Evolutionary conservation across 2,797 vertebrate genomes (phyloP), one percentile per base, ranked within the genome.

Genomic region (Gobionotothen gibberifrons): DNA sequence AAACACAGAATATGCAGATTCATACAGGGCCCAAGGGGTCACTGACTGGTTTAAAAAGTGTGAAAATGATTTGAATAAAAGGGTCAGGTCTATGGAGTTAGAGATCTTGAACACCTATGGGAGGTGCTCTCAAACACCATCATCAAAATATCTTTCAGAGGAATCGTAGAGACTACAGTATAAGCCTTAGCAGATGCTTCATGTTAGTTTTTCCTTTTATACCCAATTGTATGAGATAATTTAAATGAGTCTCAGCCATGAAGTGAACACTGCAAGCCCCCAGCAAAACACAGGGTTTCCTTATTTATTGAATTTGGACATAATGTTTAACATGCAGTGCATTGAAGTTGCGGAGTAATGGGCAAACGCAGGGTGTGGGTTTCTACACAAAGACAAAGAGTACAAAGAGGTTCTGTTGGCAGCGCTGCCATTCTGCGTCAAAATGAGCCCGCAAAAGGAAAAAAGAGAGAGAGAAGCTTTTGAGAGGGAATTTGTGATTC

Each of bases 401-500:
- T 72, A 87, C 68, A 89, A 90, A 87, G 83, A 72, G 62, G 74
- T 78, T 86, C 71, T 69, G 78, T 59, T 83, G 78, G 84, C 85
- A 87, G 82, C 7, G 47, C 62, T 61, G 78, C 80, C 73, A 86
- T 52, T 63, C n/a, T 9, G 54, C 56, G 36, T 88, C 79, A 89
- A 85, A 86, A 83, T 32, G 49, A 82, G 58, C 74, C 74, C 9
- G 58, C 78, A 61, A 79, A 79, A 65, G 75, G 70, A 65, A 66
- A 65, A 66, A 74, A 82, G 74, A 77, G 36, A 72, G 75, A 81
- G 83, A 75, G 64, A 81, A 65, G 86, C 87, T 85, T 87, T 82
- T 71, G 71, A 85, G 74, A 77, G 65, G 26, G 69, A 87, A 88
- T 79, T 66, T 91, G 81, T 90, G 83, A 90, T 89, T 75, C 67